These are phyloP conservation scores for Andinoacara biseriatus DNA, from an alignment of 2,113 vertebrate genomes.

Conservation along the genomic window DNA sequence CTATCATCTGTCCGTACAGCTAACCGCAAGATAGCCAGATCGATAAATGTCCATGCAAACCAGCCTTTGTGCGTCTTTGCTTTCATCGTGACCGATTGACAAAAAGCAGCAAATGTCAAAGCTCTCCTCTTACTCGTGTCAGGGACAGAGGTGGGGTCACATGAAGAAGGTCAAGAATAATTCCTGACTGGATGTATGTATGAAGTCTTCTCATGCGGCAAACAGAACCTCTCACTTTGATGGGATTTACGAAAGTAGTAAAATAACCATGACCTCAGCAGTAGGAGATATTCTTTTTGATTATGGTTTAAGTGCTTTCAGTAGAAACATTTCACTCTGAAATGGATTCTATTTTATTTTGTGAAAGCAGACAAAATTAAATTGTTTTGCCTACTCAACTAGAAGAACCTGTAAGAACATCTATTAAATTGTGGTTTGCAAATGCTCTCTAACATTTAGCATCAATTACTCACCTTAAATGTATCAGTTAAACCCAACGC, in stretches of 20 bases:
- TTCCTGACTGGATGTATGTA: not conserved
- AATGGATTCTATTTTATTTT: not conserved
- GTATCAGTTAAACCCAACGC: not conserved
- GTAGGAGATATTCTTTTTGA: not conserved
- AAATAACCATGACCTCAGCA: not conserved
- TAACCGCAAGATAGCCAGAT: conserved; percentile 59
- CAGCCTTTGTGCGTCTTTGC: conserved; percentile 45
- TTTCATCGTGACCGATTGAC: conserved; percentile 76
- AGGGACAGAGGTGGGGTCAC: conserved; percentile 51
- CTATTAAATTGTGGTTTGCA: no score
- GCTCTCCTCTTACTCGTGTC: conserved; percentile 65
- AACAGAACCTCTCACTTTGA: not conserved
- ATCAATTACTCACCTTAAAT: not conserved
- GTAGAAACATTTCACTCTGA: not conserved
- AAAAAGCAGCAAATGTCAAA: conserved; percentile 73
- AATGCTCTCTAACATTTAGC: not conserved
- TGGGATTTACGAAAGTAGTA: not conserved
- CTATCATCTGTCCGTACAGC: conserved; percentile 64
- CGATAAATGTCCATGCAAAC: conserved; percentile 63
- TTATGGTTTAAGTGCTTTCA: not conserved
- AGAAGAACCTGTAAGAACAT: no score
- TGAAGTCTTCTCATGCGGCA: not conserved
- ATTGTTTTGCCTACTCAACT: not conserved
- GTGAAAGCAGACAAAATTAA: not conserved
- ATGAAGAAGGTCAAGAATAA: conserved; percentile 63